Base-by-base conservation (phyloP, 2,797 vertebrate species). In the Enteromius unitaeniatus region DNA sequence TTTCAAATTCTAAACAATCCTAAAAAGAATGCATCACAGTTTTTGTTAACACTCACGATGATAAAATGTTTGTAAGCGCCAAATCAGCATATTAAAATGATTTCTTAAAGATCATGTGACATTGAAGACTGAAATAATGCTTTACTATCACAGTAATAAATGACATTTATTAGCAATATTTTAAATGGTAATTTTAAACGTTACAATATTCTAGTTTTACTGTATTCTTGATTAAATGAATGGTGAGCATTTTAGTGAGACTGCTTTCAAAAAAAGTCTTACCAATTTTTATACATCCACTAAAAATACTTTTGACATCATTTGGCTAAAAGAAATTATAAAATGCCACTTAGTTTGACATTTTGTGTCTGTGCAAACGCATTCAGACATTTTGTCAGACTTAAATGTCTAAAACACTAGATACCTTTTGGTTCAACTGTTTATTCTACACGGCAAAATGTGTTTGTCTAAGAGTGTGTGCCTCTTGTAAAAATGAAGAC, bases 401-500 rank as follows among this genome's bases (percentile, higher is more conserved):
- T n/a, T 78, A 45, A 65, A 45, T 28, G 5, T 64, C 4, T 14
- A 26, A 28, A 62, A n/a, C 19, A 45, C 23, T 5, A 75, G 21
- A 76, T 55, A 34, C 10, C 1, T 55, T 77, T 58, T 37, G 51
- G 0, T 3, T 76, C 51, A 55, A 62, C 4, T 6, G 15, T 53
- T 40, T 53, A 67, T 76, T 76, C 34, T 26, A n/a, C 62, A 15
- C 49, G 21, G 47, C 17, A 26, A 55, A 40, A 37, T n/a, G 0
- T 19, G 28, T 37, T 81, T 65, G 26, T 21, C 5, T 49, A 72
- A 65, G 53, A 53, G 19, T 78, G 55, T 72, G 19, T 45, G 53
- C 19, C 23, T 65, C 55, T 23, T 78, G 47, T 82, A 53, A 47
- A 83, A 67, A 58, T 26, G 11, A 83, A 62, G 73, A 74, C 19